phyloP scores from a whole-genome alignment of 2,888 invertebrate species.

The Didymodactylos carnosus region DNA sequence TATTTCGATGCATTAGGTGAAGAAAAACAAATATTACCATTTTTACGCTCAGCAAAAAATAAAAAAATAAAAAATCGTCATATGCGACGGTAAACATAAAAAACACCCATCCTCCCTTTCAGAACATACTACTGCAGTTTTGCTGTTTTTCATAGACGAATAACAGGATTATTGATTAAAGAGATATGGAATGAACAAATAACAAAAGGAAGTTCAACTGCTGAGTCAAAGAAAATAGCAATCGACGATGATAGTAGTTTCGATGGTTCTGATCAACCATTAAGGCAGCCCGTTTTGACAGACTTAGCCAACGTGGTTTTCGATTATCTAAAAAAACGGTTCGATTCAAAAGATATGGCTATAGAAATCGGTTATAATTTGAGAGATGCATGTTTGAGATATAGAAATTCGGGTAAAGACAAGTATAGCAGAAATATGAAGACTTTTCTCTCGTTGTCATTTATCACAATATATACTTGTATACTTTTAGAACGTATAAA shows the following conservation, averaged over 20 bases:
- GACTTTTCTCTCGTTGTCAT: too few species aligned
- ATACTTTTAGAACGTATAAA: neutral
- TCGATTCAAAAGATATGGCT: neutral
- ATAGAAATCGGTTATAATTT: neutral
- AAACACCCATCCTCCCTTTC: too few species aligned
- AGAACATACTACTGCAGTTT: too few species aligned
- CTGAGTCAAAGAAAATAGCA: too few species aligned
- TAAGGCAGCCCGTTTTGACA: too few species aligned
- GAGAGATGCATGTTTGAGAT: neutral
- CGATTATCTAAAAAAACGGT: neutral
- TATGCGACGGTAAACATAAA: too few species aligned
- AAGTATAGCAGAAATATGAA: too few species aligned
- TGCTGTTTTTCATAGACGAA: too few species aligned
- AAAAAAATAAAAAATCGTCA: neutral
- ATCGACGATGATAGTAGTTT: too few species aligned
- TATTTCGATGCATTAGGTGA: neutral
- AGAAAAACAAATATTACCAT: neutral
- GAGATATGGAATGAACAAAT: neutral
- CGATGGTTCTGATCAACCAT: too few species aligned
- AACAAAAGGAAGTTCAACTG: too few species aligned
- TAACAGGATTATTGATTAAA: neutral
- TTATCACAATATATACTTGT: too few species aligned
- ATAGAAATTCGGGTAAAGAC: neutral
- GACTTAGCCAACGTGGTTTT: neutral
- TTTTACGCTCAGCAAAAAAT: neutral